Conservation (phyloP, 2,113 vertebrate species). For the Sakesphorus luctuosus region DNA sequence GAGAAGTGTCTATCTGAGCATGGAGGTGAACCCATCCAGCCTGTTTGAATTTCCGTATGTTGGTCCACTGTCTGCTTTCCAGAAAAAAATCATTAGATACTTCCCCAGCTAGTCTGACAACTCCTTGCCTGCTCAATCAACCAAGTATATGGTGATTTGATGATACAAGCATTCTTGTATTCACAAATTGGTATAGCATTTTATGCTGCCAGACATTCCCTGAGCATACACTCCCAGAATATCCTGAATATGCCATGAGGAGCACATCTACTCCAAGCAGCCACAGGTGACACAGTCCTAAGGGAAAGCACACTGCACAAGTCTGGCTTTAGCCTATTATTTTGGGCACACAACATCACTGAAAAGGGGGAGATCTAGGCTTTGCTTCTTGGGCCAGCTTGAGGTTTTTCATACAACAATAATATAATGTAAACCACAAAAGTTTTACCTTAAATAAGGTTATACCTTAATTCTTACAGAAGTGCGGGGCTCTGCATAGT, state of each 20-base stretch:
- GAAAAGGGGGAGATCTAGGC: not conserved
- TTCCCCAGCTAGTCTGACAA: not conserved
- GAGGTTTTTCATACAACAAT: not conserved
- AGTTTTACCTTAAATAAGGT: not conserved
- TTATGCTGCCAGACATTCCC: not conserved
- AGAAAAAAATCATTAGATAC: not conserved
- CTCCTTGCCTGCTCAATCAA: not conserved
- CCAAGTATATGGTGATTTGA: not conserved
- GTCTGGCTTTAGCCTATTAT: not conserved
- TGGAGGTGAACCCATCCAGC: not conserved
- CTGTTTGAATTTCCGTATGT: not conserved
- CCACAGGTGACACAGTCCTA: no score
- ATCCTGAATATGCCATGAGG: rapidly evolving
- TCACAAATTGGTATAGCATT: not conserved
- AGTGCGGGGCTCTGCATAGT: not conserved
- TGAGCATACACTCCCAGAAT: not conserved
- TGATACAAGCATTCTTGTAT: not conserved
- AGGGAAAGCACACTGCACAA: not conserved
- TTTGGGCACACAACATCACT: rapidly evolving
- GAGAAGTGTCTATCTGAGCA: not conserved
- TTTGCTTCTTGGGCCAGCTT: not conserved
- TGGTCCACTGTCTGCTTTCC: not conserved
- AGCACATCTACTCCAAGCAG: not conserved
- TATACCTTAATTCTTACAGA: not conserved
- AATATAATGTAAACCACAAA: not conserved